Conservation (phyloP, 2,797 vertebrate genomes). For the Dendrocincla fuliginosa region DNA sequence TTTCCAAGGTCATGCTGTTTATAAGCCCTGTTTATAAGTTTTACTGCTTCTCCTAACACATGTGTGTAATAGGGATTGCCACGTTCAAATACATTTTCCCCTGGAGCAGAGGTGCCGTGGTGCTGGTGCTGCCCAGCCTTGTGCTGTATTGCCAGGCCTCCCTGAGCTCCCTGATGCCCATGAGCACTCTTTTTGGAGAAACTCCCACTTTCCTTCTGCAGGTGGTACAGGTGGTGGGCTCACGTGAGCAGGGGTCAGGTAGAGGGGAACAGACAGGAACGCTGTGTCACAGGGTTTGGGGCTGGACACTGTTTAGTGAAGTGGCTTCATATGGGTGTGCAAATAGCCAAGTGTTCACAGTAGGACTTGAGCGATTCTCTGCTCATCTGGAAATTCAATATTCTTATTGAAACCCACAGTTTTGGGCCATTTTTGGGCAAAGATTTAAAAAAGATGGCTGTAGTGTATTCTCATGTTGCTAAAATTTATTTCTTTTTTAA, state of each 20-base stretch:
- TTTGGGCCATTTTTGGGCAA: neutral
- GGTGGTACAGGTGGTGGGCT: neutral
- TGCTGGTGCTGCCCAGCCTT: neutral
- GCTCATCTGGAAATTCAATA: neutral
- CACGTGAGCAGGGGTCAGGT: rapidly evolving
- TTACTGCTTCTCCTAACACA: neutral
- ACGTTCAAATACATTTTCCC: neutral
- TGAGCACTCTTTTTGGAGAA: rapidly evolving
- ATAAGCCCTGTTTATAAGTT: neutral
- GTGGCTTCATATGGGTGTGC: rapidly evolving
- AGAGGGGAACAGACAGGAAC: neutral
- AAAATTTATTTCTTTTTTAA: neutral
- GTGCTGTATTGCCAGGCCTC: rapidly evolving
- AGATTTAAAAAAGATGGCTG: neutral
- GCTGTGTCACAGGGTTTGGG: rapidly evolving
- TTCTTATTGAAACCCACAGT: neutral
- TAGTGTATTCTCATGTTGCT: neutral
- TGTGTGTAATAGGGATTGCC: neutral
- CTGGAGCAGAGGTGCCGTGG: rapidly evolving
- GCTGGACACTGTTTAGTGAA: neutral
- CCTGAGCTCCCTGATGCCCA: neutral
- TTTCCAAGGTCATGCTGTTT: neutral
- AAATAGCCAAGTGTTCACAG: neutral
- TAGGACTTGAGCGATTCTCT: neutral
- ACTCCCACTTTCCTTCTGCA: neutral